These are phyloP conservation scores for Tachina lurida DNA, from an alignment of 2,888 invertebrate genomes.

Conservation along the genomic window DNA sequence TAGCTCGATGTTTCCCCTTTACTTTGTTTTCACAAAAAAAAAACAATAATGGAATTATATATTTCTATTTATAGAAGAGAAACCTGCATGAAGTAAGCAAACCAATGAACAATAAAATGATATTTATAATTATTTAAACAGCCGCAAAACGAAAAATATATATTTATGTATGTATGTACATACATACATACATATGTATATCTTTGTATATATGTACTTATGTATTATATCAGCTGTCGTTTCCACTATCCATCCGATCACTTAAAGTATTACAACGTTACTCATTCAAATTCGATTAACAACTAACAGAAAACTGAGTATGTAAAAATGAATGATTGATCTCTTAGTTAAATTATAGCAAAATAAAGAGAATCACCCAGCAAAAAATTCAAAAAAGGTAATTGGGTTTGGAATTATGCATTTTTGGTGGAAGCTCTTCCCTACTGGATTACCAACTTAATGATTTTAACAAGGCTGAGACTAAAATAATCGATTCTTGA, in stretches of 20 bases:
- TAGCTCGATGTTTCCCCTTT: slow-evolving; percentile 48
- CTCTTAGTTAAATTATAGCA: slow-evolving; percentile 10
- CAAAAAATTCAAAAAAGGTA: too few species aligned
- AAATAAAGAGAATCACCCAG: slow-evolving; percentile 20
- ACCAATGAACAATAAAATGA: slow-evolving; percentile 46
- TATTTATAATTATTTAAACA: slow-evolving; percentile 56
- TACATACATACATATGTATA: too few species aligned
- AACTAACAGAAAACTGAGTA: slow-evolving; percentile 44
- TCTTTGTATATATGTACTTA: too few species aligned
- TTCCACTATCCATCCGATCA: slow-evolving; percentile 38
- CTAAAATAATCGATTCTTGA: too few species aligned
- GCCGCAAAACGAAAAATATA: slow-evolving; percentile 35
- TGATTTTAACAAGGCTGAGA: too few species aligned
- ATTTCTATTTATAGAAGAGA: slow-evolving; percentile 72
- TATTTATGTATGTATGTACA: too few species aligned
- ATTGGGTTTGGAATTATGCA: too few species aligned
- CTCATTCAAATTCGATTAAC: slow-evolving; percentile 45
- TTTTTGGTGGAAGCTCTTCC: too few species aligned
- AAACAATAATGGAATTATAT: slow-evolving; percentile 50
- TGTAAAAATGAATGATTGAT: not conserved
- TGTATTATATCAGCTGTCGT: not conserved
- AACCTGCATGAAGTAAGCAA: slow-evolving; percentile 62
- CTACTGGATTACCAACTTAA: too few species aligned
- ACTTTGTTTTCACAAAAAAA: slow-evolving; percentile 45
- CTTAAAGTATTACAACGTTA: slow-evolving; percentile 28